A percentile compares a stretch with the other conserved stretches of the same genome.
Evolutionary conservation across 2,797 vertebrate species (phyloP).

Genomic region (Coregonus ussuriensis): DNA sequence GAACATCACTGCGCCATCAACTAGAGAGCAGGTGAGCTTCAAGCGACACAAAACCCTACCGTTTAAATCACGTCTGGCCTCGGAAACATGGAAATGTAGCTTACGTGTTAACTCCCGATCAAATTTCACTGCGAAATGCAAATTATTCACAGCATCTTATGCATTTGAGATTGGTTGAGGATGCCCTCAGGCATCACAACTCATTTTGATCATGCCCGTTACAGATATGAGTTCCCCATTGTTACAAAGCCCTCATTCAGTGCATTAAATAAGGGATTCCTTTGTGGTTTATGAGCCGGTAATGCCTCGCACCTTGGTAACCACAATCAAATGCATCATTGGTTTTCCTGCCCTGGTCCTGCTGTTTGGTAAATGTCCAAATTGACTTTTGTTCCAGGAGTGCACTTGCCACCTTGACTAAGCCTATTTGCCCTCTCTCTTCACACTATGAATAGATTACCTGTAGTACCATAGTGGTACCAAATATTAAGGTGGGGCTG

Average conservation of each 20-base stretch:
- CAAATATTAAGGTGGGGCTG: neutral
- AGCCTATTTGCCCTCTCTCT: neutral
- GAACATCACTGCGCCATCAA: slow-evolving; percentile 26
- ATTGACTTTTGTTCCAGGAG: neutral
- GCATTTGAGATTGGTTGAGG: neutral
- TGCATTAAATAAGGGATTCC: neutral
- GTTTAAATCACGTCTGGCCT: neutral
- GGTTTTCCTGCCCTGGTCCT: neutral
- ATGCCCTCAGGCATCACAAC: neutral
- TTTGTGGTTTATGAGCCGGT: neutral
- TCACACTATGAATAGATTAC: neutral
- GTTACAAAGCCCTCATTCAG: neutral
- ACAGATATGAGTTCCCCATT: neutral
- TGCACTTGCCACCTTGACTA: neutral
- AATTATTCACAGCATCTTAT: neutral
- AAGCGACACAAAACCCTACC: neutral
- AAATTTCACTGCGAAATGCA: neutral
- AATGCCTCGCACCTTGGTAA: neutral
- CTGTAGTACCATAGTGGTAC: neutral
- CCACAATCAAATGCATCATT: neutral
- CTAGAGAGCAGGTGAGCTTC: slow-evolving; percentile 20
- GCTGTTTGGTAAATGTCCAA: neutral
- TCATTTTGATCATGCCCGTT: neutral
- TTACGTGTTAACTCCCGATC: neutral
- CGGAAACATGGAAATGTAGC: neutral